Base-by-base conservation (phyloP, 1,140 invertebrate species). In the Drosophila ambigua region DNA sequence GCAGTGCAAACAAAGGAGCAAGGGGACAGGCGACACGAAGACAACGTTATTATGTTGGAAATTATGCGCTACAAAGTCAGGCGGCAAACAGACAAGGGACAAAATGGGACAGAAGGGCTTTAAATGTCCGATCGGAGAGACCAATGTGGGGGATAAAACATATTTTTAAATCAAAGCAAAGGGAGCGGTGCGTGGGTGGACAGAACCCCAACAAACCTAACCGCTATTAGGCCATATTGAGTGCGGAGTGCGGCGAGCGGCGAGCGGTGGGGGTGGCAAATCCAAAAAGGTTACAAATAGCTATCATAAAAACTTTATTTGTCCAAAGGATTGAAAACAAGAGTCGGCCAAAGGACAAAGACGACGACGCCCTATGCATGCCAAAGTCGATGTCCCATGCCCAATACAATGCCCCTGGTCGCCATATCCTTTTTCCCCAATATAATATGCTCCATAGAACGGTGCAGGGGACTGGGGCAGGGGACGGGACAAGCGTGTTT, bases 251-350 rank as follows among this genome's bases (percentile, higher is more conserved):
- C 2, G 11, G 9, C 53, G 55, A 20, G 16, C 24, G 43, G 41
- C 0, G n/a, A 20, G 20, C 20, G 20, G 20, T 20, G 20, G 50
- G 16, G 50, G 45, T 50, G 52, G 59, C 3, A 88, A 79, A 83
- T 83, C 71, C 72, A 72, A 88, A 88, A 88, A 88, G 83, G 83
- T 79, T 88, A 88, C 83, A 88, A 88, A 88, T 88, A 88, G 84
- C 83, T 64, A 60, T 76, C 84, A 88, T 88, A 88, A 88, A 88
- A 88, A 88, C 63, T 88, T 88, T 88, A 88, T 88, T 88, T 87
- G 84, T 75, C 64, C 75, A 87, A 87, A 83, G 82, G 82, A 87
- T 88, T 87, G 83, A 88, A 88, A 88, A 78, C 72, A 84, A 64
- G 55, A 72, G 61, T 45, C 60, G 60, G 41, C 54, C 71, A 58